phyloP scores from a whole-genome alignment of 2,797 vertebrate genomes.

The Rhinatrema bivittatum region DNA sequence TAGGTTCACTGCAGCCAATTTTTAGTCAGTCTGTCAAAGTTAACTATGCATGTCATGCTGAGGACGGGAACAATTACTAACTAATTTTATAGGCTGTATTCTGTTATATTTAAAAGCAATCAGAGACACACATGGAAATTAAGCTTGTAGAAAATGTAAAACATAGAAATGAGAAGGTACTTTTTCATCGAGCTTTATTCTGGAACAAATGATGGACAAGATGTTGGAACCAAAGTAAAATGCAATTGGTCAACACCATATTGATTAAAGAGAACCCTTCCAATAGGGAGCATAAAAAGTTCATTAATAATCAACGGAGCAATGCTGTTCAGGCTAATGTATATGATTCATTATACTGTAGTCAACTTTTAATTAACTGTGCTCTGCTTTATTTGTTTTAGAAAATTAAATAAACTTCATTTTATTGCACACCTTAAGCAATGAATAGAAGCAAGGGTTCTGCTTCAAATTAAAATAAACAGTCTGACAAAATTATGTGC shows the following conservation, averaged over 20 bases:
- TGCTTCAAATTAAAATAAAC: conserved; percentile 48
- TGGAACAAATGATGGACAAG: conserved; percentile 7
- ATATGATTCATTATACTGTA: conserved; percentile 49
- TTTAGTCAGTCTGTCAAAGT: conserved; percentile 60
- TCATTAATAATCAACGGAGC: conserved; percentile 41
- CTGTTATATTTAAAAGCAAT: conserved; percentile 59
- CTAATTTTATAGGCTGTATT: conserved; percentile 59
- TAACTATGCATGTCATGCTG: conserved; percentile 59
- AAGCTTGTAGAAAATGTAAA: conserved; percentile 28
- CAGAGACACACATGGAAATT: conserved; percentile 51
- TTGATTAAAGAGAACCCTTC: no score
- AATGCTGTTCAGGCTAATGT: conserved; percentile 32
- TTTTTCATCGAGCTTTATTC: neutral
- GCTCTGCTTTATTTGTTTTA: conserved; percentile 54
- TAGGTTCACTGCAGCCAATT: conserved; percentile 42
- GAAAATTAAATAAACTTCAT: conserved; percentile 62
- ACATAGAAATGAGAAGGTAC: conserved; percentile 1
- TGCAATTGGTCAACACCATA: neutral
- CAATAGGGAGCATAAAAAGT: no score
- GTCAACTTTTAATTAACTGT: conserved; percentile 62
- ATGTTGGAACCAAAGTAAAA: conserved; percentile 1
- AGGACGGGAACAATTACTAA: conserved; percentile 68
- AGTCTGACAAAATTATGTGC: conserved; percentile 38
- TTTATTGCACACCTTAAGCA: conserved; percentile 49
- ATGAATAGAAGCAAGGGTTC: conserved; percentile 40